These are phyloP conservation scores for Porphyrio hochstetteri DNA, from an alignment of 2,113 vertebrate species.

Conservation along the genomic window DNA sequence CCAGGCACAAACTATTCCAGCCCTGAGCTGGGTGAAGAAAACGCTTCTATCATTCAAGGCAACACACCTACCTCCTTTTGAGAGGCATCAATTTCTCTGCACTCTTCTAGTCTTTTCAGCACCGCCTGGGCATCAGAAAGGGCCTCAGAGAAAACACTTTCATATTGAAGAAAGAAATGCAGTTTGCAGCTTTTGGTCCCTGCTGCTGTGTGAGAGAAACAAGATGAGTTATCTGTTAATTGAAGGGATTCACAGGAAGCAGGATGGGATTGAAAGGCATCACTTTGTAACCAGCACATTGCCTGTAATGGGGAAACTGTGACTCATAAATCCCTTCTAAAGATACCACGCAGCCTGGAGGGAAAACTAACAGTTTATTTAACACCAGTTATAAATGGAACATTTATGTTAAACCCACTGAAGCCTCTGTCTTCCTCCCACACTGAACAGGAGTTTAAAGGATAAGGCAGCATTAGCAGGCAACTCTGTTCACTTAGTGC, in stretches of 20 bases:
- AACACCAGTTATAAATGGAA: slow-evolving; percentile 11
- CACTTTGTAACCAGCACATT: neutral
- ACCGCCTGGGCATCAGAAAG: slow-evolving; percentile 63
- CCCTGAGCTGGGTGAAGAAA: neutral
- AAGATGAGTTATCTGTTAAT: slow-evolving; percentile 45
- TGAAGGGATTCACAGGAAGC: slow-evolving; percentile 20
- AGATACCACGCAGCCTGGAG: neutral
- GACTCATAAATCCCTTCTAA: slow-evolving; percentile 17
- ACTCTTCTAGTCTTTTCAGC: slow-evolving; percentile 69
- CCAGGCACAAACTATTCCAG: neutral
- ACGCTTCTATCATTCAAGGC: neutral
- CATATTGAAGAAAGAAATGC: slow-evolving; percentile 74
- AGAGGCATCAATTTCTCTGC: slow-evolving; percentile 63
- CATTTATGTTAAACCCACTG: slow-evolving; percentile 24
- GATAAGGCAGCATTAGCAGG: neutral
- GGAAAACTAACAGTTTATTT: slow-evolving; percentile 43
- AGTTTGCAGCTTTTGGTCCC: slow-evolving; percentile 58
- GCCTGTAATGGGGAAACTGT: neutral
- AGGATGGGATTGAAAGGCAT: slow-evolving; percentile 28
- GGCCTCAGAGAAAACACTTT: slow-evolving; percentile 70
- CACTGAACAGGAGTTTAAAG: slow-evolving; percentile 24
- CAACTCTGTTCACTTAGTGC: neutral
- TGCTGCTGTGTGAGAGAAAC: slow-evolving; percentile 49
- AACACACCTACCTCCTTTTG: slow-evolving; percentile 75
- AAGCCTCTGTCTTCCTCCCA: slow-evolving; percentile 6